Conservation (phyloP, 1,140 invertebrate species). For the Bactericera cockerelli region DNA sequence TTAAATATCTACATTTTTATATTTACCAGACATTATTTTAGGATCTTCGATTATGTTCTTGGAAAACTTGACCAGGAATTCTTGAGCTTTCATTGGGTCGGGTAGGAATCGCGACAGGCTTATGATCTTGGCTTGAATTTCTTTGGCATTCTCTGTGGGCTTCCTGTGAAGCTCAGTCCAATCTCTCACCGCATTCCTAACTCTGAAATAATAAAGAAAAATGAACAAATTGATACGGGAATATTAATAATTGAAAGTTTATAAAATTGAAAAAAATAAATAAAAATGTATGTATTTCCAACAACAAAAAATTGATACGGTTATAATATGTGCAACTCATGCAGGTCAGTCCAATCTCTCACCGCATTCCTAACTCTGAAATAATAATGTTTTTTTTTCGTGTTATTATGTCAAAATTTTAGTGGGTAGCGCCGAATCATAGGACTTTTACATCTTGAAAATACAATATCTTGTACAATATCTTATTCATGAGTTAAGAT, state of each 20-base stretch:
- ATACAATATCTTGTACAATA: too few relatives aligned
- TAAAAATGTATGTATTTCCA: too few relatives aligned
- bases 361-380: constrained; percentile 61
- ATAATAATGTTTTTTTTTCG: too few relatives aligned
- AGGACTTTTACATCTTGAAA: too few relatives aligned
- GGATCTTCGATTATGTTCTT: constrained; percentile 58
- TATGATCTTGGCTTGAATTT: constrained; percentile 42
- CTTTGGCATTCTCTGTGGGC: constrained; percentile 44
- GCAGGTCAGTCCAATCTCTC: constrained; percentile 67
- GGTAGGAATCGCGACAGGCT: constrained; percentile 61
- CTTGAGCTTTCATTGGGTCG: constrained; percentile 80
- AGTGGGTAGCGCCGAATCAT: too few relatives aligned
- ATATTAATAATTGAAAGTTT: constrained; percentile 16
- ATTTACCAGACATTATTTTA: too few relatives aligned
- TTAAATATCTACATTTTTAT: too few relatives aligned
- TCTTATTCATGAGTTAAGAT: too few relatives aligned
- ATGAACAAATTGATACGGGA: constrained; percentile 11
- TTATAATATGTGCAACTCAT: too few relatives aligned
- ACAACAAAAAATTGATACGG: too few relatives aligned
- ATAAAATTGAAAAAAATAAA: too few relatives aligned
- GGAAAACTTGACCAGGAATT: constrained; percentile 82
- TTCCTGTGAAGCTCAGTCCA: constrained; percentile 67
- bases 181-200: constrained; percentile 66
- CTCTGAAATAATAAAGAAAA: constrained; percentile 31
- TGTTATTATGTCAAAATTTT: too few relatives aligned